Conservation (phyloP, 2,888 invertebrate genomes). For the Alloscopus bannaensis region DNA sequence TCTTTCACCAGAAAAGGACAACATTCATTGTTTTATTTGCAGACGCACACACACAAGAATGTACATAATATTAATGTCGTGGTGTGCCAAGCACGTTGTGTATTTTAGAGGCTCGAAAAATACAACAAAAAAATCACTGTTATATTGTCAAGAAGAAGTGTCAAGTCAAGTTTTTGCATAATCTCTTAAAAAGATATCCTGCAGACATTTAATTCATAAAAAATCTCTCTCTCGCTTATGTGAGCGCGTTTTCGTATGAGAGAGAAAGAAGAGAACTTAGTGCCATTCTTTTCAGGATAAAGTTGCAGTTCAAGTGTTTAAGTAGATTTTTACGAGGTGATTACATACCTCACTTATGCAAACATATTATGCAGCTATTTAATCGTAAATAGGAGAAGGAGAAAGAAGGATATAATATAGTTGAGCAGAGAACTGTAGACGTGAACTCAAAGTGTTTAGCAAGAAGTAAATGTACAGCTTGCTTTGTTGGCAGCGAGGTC, state of each 20-base stretch:
- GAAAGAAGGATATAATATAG: neutral
- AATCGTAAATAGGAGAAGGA: no score
- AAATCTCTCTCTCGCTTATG: neutral
- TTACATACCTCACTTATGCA: neutral
- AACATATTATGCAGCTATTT: no score
- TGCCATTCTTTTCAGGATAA: neutral
- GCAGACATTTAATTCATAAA: neutral
- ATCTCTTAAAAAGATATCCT: conserved; percentile 2
- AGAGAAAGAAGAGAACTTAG: neutral
- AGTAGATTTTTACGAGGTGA: neutral
- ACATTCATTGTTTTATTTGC: neutral
- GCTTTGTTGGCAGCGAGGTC: neutral
- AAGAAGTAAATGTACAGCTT: neutral
- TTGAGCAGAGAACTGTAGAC: neutral
- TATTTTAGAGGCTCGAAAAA: neutral
- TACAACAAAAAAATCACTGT: neutral
- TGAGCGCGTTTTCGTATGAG: neutral
- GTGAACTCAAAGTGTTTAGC: neutral
- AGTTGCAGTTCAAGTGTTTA: neutral
- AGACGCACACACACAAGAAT: neutral
- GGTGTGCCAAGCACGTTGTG: neutral
- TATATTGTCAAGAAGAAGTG: neutral
- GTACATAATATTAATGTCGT: neutral
- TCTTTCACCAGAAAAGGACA: conserved; percentile 15
- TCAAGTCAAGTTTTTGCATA: conserved; percentile 40